Conservation (phyloP, 2,797 vertebrate genomes). For the Halcyon leucocephala region DNA sequence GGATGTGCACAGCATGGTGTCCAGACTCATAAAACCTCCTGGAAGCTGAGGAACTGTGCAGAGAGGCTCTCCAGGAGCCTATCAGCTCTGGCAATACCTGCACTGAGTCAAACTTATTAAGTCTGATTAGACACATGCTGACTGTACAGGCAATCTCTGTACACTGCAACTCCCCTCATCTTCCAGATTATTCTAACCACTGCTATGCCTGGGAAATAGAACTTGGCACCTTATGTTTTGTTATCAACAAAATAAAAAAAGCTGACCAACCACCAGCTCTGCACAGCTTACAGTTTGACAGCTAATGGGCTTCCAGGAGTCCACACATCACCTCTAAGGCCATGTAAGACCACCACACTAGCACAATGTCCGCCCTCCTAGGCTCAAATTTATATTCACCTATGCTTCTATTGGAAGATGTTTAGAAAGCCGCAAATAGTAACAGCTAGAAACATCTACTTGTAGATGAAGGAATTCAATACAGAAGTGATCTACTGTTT, state of each 20-base stretch:
- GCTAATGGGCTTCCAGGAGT: background rate
- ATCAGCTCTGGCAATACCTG: conserved; percentile 31
- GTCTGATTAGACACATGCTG: conserved; percentile 10
- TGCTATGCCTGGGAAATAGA: rapidly evolving
- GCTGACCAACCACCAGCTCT: background rate
- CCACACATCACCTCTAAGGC: background rate
- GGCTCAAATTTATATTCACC: background rate
- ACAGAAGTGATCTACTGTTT: background rate
- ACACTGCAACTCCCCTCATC: background rate
- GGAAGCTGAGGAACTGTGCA: conserved; percentile 22
- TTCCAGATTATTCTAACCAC: background rate
- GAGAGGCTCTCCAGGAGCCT: conserved; percentile 31
- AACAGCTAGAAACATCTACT: background rate
- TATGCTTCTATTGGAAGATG: background rate
- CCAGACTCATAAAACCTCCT: conserved; percentile 52
- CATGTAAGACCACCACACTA: background rate
- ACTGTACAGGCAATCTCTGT: background rate
- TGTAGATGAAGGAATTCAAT: background rate
- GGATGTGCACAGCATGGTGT: conserved; percentile 12
- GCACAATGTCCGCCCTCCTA: rapidly evolving
- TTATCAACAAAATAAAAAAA: background rate
- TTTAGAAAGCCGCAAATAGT: background rate
- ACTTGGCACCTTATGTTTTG: background rate
- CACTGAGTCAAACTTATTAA: conserved; percentile 10
- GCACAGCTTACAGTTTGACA: no score